Conservation (phyloP, 2,113 vertebrate species). For the Indicator maculatus region DNA sequence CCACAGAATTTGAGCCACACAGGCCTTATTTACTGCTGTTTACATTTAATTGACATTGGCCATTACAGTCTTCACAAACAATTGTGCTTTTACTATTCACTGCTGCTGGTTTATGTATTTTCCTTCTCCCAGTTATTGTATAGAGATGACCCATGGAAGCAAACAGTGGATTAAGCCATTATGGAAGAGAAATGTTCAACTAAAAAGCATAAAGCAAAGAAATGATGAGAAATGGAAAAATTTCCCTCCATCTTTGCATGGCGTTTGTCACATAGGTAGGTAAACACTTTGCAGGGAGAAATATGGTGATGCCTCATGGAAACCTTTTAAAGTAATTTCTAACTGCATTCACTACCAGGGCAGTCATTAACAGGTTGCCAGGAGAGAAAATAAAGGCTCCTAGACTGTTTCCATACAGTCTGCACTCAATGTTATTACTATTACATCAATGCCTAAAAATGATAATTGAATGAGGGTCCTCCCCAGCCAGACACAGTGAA, state of each 20-base stretch:
- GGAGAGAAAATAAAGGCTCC: slow-evolving; percentile 5
- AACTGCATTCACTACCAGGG: background rate
- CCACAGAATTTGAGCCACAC: background rate
- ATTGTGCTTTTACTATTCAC: background rate
- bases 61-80: background rate
- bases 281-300: background rate
- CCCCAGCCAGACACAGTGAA: background rate
- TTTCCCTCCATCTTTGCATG: background rate
- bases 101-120: background rate
- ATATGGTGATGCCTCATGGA: background rate
- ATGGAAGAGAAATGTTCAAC: background rate
- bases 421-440: background rate
- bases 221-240: background rate
- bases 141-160: background rate
- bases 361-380: slow-evolving; percentile 56
- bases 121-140: background rate
- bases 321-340: slow-evolving; percentile 41
- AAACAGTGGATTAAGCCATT: background rate
- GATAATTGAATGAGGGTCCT: background rate
- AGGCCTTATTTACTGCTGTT: background rate
- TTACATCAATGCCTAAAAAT: slow-evolving; percentile 1
- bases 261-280: background rate
- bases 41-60: background rate
- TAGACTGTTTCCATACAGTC: slow-evolving; percentile 25
- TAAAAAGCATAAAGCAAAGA: background rate